phyloP scores from a whole-genome alignment of 2,888 invertebrate genomes.

The Nemotelus nigrinus region DNA sequence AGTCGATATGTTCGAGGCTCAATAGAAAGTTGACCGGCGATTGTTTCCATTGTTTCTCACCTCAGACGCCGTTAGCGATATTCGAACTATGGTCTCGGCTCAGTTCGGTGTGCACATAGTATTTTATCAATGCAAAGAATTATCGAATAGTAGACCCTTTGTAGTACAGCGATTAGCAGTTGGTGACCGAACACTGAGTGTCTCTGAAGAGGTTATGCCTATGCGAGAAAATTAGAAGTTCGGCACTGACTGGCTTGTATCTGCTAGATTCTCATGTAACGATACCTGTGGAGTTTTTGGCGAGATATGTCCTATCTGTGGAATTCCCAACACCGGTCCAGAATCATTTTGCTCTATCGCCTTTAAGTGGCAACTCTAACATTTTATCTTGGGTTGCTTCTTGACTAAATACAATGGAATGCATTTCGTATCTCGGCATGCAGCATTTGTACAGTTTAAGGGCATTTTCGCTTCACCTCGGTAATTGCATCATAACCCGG shows the following conservation, averaged over 20 bases:
- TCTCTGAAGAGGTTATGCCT: neutral
- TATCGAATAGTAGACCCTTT: conserved; percentile 16
- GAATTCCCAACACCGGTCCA: too few species aligned
- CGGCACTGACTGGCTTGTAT: too few species aligned
- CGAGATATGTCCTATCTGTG: too few species aligned
- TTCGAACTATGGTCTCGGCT: neutral
- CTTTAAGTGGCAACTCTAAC: conserved; percentile 11
- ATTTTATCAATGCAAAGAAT: conserved; percentile 6
- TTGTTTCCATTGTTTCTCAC: conserved; percentile 41
- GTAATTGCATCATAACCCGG: conserved; percentile 30
- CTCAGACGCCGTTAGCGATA: conserved; percentile 40
- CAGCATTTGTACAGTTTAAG: conserved; percentile 12
- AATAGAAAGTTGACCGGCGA: conserved; percentile 32
- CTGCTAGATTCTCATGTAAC: too few species aligned
- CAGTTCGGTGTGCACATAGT: neutral
- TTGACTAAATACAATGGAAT: conserved; percentile 32
- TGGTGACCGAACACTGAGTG: neutral
- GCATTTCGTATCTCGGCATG: conserved; percentile 23
- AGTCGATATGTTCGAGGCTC: conserved; percentile 8
- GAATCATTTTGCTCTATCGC: too few species aligned
- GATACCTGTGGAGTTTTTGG: too few species aligned
- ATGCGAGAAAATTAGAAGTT: too few species aligned
- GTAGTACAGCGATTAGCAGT: conserved; percentile 32
- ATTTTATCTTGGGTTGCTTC: neutral
- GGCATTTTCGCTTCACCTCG: conserved; percentile 29